Base-by-base conservation (phyloP, 2,113 vertebrate genomes). In the Osmerus eperlanus region DNA sequence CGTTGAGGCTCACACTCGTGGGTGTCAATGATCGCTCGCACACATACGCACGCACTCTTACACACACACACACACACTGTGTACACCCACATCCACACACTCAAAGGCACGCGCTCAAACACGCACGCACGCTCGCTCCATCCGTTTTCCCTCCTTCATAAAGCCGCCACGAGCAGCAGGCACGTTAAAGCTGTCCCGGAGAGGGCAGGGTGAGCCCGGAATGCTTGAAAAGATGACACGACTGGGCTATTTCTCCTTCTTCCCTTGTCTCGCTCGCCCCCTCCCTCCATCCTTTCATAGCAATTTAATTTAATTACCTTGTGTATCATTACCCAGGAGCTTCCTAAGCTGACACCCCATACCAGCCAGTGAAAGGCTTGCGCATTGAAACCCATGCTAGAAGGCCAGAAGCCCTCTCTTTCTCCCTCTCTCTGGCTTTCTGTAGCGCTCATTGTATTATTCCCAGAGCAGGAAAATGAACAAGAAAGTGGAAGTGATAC, bases 281-380 rank as follows among this genome's bases (percentile, higher is more conserved):
- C 66, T 29, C 29, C 63, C 21, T 60, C n/a, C 13, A 21, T 53
- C 25, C 16, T 13, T 70, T 80, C 72, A 68, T 65, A 32, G 55
- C 53, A 71, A 79, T 88, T 86, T 87, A 85, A 85, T 85, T 85
- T 73, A 83, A 85, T 90, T 88, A 81, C 69, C 75, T 67, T 0
- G 55, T 76, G 70, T 84, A 80, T 78, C 73, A 75, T 79, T 88
- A 64, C 76, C 76, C 75, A 70, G 71, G 76, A 87, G 79, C 82
- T 83, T 79, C 70, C 78, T 83, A 73, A 84, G 79, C 78, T 83
- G 84, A 81, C 73, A 72, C 77, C 36, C 54, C 75, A 74, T 81
- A 23, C 77, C 73, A 87, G 78, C 67, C 59, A 81, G 76, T 81
- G 61, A 79, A 81, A 82, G 78, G 54, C 70, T 65, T 68, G 66